Evolutionary conservation across 2,113 vertebrate genomes (phyloP).

Genomic region (Rutilus rutilus): DNA sequence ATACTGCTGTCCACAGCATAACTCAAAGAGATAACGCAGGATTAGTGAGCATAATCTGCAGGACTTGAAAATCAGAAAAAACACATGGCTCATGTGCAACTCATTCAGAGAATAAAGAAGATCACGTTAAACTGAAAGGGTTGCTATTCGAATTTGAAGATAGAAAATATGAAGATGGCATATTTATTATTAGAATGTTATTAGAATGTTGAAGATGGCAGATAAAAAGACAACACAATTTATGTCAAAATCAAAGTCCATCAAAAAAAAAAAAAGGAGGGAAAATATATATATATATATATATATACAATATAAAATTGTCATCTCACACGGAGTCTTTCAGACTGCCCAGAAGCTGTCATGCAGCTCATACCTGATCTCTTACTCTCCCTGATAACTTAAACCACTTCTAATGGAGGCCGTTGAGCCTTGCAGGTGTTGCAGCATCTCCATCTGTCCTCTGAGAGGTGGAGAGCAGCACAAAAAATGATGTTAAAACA

Average conservation of each 20-base stretch:
- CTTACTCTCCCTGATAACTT: conserved; percentile 13
- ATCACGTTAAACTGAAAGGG: neutral
- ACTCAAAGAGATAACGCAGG: conserved; percentile 42
- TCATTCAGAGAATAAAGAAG: conserved; percentile 2
- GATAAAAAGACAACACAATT: neutral
- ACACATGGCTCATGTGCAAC: conserved; percentile 13
- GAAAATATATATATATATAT: too few species aligned
- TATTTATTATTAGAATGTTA: conserved; percentile 1
- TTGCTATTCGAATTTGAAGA: conserved; percentile 9
- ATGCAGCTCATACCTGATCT: conserved; percentile 21
- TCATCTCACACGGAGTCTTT: conserved; percentile 34
- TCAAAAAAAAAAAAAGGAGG: too few species aligned
- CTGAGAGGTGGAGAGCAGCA: conserved; percentile 1
- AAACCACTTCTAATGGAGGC: conserved; percentile 28
- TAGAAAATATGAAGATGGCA: too few species aligned
- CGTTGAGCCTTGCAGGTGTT: conserved; percentile 18
- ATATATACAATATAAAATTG: too few species aligned
- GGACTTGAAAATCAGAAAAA: conserved; percentile 24
- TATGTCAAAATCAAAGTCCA: too few species aligned
- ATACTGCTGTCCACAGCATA: conserved; percentile 38
- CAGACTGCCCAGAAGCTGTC: conserved; percentile 28
- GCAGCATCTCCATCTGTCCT: conserved; percentile 22
- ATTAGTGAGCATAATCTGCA: conserved; percentile 49
- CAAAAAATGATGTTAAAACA: conserved; percentile 10
- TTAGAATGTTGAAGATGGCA: neutral